phyloP scores from a whole-genome alignment of 35 echinoderm and acorn worm genomes.

The Apostichopus californicus region DNA sequence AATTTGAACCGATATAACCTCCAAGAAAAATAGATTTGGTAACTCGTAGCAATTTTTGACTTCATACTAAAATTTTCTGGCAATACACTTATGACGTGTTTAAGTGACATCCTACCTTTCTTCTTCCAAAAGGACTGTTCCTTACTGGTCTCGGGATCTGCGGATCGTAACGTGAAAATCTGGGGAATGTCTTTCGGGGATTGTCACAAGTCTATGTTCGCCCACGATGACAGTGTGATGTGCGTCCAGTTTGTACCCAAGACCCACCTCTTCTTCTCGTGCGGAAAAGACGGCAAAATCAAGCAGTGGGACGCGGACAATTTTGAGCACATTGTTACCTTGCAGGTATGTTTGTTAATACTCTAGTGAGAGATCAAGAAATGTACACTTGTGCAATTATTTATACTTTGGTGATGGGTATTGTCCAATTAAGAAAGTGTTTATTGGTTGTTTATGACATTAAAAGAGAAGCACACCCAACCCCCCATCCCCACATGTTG shows the following conservation, averaged over 20 bases:
- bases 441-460: no score
- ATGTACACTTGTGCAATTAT: no score
- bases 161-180: conserved; percentile 89
- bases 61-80: no score
- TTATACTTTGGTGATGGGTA: no score
- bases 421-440: no score
- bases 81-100: no score
- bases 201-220: conserved; percentile 95
- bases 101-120: neutral
- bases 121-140: conserved; percentile 77
- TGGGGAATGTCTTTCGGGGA: conserved; percentile 97
- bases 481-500: no score
- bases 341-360: conserved; percentile 69
- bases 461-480: no score
- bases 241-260: conserved; percentile 87
- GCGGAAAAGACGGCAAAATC: conserved; percentile 92
- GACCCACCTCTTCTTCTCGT: conserved; percentile 93
- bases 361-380: neutral
- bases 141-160: conserved; percentile 86
- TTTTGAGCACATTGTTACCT: conserved; percentile 82
- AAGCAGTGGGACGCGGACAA: conserved; percentile 98
- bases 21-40: no score
- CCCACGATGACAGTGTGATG: conserved; percentile 98
- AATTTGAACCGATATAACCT: no score
- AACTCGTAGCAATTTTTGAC: no score